Evolutionary conservation across 2,888 invertebrate species (phyloP).

Genomic region (Tachystola acroxantha): DNA sequence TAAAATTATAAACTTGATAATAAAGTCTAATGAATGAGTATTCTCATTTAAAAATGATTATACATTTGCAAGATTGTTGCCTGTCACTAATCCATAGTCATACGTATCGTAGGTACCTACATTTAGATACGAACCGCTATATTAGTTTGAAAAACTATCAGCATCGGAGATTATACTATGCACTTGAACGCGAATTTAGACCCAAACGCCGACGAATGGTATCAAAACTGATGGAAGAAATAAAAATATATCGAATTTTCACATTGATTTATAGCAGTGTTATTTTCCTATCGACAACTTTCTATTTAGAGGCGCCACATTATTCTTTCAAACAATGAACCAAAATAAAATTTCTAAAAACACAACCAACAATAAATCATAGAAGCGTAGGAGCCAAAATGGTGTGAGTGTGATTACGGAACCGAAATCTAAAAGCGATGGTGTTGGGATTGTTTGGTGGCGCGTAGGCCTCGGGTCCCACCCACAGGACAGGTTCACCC

Average conservation of each 20-base stretch:
- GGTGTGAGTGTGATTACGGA: conserved; percentile 28
- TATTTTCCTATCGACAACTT: conserved; percentile 12
- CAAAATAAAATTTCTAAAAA: conserved; percentile 15
- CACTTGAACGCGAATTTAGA: no score
- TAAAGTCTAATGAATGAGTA: neutral
- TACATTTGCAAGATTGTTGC: no score
- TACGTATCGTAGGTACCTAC: no score
- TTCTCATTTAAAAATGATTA: no score
- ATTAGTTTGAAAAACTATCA: no score
- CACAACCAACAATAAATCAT: conserved; percentile 33
- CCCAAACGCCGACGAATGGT: no score
- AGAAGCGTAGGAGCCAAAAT: conserved; percentile 44
- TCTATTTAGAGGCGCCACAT: conserved; percentile 14
- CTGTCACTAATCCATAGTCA: no score
- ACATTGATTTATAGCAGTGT: conserved; percentile 1
- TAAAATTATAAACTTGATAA: neutral
- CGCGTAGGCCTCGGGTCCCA: conserved; percentile 51
- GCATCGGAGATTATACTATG: no score
- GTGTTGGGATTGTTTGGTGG: conserved; percentile 38
- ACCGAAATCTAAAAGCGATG: conserved; percentile 40
- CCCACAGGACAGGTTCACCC: conserved; percentile 65
- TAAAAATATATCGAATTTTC: neutral
- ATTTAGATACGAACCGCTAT: no score
- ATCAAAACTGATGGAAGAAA: neutral
- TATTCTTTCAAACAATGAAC: conserved; percentile 16